Percentiles rank a stretch among this genome's conserved stretches.
Conservation (phyloP, 1,140 invertebrate genomes). For the Bombus waltoni region DNA sequence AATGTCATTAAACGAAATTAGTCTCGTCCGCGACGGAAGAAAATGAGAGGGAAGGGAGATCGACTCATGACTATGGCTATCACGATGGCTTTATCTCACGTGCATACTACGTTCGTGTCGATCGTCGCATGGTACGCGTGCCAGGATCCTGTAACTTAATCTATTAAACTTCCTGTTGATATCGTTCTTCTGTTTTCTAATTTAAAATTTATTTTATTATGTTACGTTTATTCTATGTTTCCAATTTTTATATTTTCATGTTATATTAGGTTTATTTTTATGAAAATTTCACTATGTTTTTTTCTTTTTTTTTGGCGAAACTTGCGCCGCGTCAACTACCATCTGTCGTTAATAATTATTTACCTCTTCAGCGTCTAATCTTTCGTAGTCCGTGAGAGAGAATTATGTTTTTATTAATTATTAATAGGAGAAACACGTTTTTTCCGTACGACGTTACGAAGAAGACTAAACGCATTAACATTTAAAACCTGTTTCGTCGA, state of each 20-base stretch:
- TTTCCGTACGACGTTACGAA: too few relatives aligned
- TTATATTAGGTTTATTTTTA: too few relatives aligned
- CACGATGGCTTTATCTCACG: constrained; percentile 41
- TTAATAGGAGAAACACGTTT: not conserved
- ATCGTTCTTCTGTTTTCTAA: not conserved
- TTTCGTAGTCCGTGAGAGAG: not conserved
- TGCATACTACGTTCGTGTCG: constrained; percentile 40
- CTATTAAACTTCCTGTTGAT: not conserved
- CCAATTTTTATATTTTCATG: too few relatives aligned
- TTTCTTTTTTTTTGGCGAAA: not conserved
- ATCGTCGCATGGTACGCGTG: constrained; percentile 61
- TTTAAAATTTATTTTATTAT: not conserved
- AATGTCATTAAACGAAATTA: constrained; percentile 72
- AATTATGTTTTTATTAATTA: not conserved
- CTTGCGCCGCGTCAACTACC: not conserved
- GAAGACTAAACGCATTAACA: not conserved
- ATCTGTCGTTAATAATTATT: not conserved
- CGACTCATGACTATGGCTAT: not conserved
- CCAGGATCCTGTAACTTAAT: not conserved
- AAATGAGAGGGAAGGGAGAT: constrained; percentile 33
- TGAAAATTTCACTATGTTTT: not conserved
- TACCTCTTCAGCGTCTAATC: not conserved
- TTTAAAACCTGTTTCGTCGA: not conserved
- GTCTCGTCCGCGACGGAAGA: constrained; percentile 61
- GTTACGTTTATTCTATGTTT: too few relatives aligned